phyloP scores from a whole-genome alignment of 2,797 vertebrate species.

The Tragopan temminckii region DNA sequence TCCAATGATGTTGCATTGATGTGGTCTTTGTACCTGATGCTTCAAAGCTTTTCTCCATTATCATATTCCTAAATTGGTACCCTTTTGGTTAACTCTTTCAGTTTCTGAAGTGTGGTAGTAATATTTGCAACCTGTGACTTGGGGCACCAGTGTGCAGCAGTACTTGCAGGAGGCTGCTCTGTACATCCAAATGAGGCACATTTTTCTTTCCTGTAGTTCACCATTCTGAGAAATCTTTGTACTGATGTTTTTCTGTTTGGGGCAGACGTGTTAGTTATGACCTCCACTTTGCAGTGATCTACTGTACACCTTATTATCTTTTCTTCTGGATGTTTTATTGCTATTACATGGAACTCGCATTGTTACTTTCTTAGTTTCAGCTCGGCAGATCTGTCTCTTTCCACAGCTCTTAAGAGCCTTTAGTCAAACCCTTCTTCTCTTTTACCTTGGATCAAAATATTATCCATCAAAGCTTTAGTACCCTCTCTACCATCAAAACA shows the following conservation, averaged over 20 bases:
- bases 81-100: not conserved
- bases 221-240: not conserved
- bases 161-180: not conserved
- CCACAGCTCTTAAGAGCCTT: slow-evolving; percentile 36
- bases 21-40: not conserved
- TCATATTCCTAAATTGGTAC: not conserved
- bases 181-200: not conserved
- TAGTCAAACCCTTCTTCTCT: slow-evolving; percentile 51
- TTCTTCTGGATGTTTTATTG: slow-evolving; percentile 37
- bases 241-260: not conserved
- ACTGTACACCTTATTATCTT: slow-evolving; percentile 24
- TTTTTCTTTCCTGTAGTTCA: not conserved
- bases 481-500: slow-evolving; percentile 64
- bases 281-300: slow-evolving; percentile 50
- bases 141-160: not conserved
- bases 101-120: not conserved
- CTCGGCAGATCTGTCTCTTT: slow-evolving; percentile 29
- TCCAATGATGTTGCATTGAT: not conserved
- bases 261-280: not conserved
- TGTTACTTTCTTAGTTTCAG: slow-evolving; percentile 52
- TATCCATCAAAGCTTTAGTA: slow-evolving; percentile 72
- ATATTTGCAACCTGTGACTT: not conserved
- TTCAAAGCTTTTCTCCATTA: not conserved
- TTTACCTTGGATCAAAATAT: slow-evolving; percentile 70
- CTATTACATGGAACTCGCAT: not conserved